These are phyloP conservation scores for Diabrotica undecimpunctata DNA, from an alignment of 1,140 invertebrate genomes.

Conservation along the genomic window DNA sequence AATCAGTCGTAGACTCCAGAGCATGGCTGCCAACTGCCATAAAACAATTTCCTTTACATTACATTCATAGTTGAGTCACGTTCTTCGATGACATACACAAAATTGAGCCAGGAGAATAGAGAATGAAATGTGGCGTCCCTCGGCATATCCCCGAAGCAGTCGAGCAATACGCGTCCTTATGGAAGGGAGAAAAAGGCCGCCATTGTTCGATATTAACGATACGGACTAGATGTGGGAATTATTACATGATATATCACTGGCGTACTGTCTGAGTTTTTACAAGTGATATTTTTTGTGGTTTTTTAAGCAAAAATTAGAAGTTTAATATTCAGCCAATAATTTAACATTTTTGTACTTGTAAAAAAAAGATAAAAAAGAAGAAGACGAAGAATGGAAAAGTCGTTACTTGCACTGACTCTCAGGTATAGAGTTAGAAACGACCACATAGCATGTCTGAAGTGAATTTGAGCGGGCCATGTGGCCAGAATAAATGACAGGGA, in stretches of 20 bases:
- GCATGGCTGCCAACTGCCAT: slow-evolving; percentile 32
- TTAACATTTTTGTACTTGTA: too few species aligned
- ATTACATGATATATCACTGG: slow-evolving; percentile 13
- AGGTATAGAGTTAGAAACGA: too few species aligned
- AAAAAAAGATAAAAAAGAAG: too few species aligned
- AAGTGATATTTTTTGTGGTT: too few species aligned
- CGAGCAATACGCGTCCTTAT: slow-evolving; percentile 10
- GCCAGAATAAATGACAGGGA: too few species aligned
- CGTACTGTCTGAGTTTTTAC: background rate
- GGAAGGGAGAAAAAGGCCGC: background rate
- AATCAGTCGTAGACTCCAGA: slow-evolving; percentile 12
- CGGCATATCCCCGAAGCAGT: slow-evolving; percentile 18
- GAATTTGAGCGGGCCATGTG: too few species aligned
- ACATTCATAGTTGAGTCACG: slow-evolving; percentile 36
- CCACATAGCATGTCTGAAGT: too few species aligned
- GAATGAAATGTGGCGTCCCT: slow-evolving; percentile 30
- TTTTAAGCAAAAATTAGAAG: too few species aligned
- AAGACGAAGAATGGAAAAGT: too few species aligned
- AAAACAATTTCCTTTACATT: slow-evolving; percentile 33
- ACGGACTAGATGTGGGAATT: slow-evolving; percentile 13
- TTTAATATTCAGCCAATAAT: too few species aligned
- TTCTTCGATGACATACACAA: slow-evolving; percentile 37
- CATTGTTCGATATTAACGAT: slow-evolving; percentile 14
- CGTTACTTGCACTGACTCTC: too few species aligned
- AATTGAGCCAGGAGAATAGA: slow-evolving; percentile 35